A percentile compares a stretch with the other conserved stretches of the same genome.
These are phyloP conservation scores for Ataeniobius toweri DNA, from an alignment of 2,797 vertebrate genomes.

Conservation along the genomic window DNA sequence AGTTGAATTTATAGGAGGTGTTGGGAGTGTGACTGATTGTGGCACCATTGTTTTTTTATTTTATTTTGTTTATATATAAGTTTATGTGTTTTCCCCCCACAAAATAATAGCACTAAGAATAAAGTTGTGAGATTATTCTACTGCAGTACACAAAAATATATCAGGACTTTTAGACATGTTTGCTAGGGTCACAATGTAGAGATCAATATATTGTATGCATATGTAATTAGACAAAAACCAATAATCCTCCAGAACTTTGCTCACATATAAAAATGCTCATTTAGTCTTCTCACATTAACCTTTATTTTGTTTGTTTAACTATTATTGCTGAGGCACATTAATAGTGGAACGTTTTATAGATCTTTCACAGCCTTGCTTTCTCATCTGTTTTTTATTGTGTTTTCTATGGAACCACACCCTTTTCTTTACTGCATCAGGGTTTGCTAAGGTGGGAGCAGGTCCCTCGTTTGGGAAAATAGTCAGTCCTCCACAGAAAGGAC, in stretches of 20 bases:
- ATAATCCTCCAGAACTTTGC: background rate
- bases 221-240: background rate
- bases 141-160: background rate
- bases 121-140: too few relatives aligned
- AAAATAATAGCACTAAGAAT: too few relatives aligned
- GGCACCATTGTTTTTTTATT: background rate
- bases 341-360: background rate
- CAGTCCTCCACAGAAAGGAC: slow-evolving; percentile 68
- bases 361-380: background rate
- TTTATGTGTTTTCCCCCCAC: too few relatives aligned
- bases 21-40: background rate
- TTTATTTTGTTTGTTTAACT: background rate
- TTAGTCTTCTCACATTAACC: background rate
- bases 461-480: slow-evolving; percentile 84
- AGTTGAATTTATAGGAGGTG: background rate
- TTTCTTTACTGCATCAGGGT: slow-evolving; percentile 54
- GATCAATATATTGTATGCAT: background rate
- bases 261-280: background rate
- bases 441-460: slow-evolving; percentile 65
- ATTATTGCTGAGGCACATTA: background rate
- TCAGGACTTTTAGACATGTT: background rate
- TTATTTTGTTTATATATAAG: background rate
- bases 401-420: background rate
- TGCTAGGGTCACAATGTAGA: background rate
- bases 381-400: background rate